Conservation (phyloP, 2,113 vertebrate species). For the Rostratula benghalensis region DNA sequence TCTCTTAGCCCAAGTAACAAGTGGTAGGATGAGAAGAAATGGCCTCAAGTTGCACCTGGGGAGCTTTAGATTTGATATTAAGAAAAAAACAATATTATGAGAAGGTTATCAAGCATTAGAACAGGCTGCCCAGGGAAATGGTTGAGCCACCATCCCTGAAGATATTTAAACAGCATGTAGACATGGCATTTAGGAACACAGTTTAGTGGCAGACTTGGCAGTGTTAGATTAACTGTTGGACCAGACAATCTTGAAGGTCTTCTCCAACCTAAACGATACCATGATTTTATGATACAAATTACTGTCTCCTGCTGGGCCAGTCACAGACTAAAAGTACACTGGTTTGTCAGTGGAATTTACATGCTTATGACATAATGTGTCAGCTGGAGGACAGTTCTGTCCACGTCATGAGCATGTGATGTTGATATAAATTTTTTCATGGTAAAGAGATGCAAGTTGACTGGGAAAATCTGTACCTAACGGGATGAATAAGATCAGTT, state of each 20-base stretch:
- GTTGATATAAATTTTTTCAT: neutral
- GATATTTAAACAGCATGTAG: neutral
- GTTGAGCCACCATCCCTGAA: neutral
- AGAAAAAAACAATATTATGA: neutral
- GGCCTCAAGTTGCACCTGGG: neutral
- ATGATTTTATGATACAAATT: neutral
- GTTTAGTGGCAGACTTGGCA: neutral
- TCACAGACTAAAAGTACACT: neutral
- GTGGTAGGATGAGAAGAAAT: no score
- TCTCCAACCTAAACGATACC: neutral
- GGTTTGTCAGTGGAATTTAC: neutral
- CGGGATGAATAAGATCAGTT: neutral
- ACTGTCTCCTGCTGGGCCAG: neutral
- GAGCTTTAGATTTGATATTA: no score
- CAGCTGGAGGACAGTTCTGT: neutral
- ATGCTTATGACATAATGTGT: neutral
- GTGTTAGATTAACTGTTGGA: neutral
- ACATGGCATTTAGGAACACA: neutral
- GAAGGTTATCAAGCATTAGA: neutral
- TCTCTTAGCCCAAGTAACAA: no score
- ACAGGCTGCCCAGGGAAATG: neutral
- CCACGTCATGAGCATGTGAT: neutral
- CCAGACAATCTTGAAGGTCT: neutral
- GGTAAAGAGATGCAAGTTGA: neutral
- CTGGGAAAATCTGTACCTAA: neutral